Base-by-base conservation (phyloP, 2,797 vertebrate species). In the Sus cebifrons region DNA sequence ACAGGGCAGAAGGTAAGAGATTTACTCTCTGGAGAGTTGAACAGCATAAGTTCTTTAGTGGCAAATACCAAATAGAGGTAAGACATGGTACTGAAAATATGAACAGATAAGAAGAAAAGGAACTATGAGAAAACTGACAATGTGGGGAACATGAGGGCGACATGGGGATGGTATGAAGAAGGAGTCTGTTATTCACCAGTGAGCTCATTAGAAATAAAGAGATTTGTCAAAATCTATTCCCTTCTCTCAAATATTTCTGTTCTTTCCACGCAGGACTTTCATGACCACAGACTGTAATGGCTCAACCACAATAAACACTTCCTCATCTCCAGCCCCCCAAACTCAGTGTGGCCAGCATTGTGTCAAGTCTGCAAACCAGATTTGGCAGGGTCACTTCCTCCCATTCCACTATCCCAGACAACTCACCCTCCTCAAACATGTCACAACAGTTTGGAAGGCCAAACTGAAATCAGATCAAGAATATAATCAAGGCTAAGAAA, bases 141-240 rank as follows among this genome's bases (percentile, higher is more conserved):
- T 32, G 18, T 52, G 25, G 27, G 40, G 27, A 82, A 9, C 52
- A 20, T 21, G 78, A 79, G 2, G 13, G 40, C 74, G 49, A 78
- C 25, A 23, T 44, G 11, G n/a, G 77, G 29, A 78, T 32, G 13
- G 70, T 1, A 20, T 23, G 14, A 58, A 27, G 52, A 87, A 85
- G 44, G 6, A 36, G 60, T 27, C 27, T 36, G 49, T 25, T 91
- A 64, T 27, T 77, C 60, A 85, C n/a, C 44, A 27, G 25, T 25
- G 52, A 82, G 64, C n/a, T 78, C 44, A 75, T 74, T 27, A 70
- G 84, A 86, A 73, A 81, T 49, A 91, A 77, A 84, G 14, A 88
- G 44, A 52, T 13, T 29, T 73, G 64, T 78, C 52, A 74, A 75
- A 92, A 68, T 79, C 60, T 74, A 54, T 65, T 93, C 52, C 7